Base-by-base conservation (phyloP, 2,888 invertebrate genomes). In the Carpatolechia fugitivella region DNA sequence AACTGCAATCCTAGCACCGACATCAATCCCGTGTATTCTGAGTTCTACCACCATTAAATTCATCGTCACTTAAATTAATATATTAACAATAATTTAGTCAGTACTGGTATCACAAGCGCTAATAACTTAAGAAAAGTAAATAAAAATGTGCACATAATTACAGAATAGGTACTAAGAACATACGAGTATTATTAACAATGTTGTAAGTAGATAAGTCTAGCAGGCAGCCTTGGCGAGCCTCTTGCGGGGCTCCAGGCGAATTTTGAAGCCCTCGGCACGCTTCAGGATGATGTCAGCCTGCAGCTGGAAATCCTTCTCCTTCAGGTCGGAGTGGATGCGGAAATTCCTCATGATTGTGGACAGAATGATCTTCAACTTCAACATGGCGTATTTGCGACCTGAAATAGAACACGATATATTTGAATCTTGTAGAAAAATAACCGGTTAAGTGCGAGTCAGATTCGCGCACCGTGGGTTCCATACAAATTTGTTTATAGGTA, bases 351-450 rank as follows among this genome's bases (percentile, higher is more conserved):
- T 74, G 66, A 95, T 93, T 56, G 95, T 95, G 5, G 95, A 94
- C 16, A 95, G 87, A 58, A 95, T 91, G 58, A 95, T 94, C 85
- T 95, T 95, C 70, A 95, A 84, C 76, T 95, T 95, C 64, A 95
- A 82, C 94, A 95, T 94, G 36, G 95, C 95, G 76, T 94, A 95
- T 79, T 95, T 95, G 60, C 95, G 94, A 78, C 93, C 95, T 95
- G 78, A 64, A 70, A 80, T n/a, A n/a, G n/a, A n/a, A n/a, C n/a
- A n/a, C n/a, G n/a, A n/a, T n/a, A n/a, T n/a, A n/a, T n/a, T n/a
- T n/a, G n/a, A n/a, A n/a, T n/a, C n/a, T n/a, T n/a, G n/a, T n/a
- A n/a, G n/a, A n/a, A n/a, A n/a, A n/a, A n/a, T n/a, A n/a, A n/a
- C n/a, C n/a, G n/a, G n/a, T n/a, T n/a, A n/a, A n/a, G n/a, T n/a